Conservation (phyloP, 2,888 invertebrate species). For the Apodemia duryi region DNA sequence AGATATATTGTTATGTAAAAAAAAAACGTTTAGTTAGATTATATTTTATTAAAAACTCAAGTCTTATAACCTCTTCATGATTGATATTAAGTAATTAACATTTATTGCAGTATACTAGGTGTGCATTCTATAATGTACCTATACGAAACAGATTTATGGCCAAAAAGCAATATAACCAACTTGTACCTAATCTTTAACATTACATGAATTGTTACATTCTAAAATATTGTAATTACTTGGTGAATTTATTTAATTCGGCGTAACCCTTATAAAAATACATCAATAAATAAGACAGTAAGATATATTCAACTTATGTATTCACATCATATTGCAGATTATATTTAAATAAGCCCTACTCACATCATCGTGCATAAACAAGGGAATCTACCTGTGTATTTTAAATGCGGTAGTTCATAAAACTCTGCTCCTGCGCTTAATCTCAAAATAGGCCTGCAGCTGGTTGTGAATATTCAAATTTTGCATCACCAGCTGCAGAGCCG, state of each 20-base stretch:
- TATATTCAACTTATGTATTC: not conserved
- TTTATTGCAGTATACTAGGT: slow-evolving; percentile 28
- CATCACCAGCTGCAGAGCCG: too few species aligned
- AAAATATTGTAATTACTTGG: slow-evolving; percentile 8
- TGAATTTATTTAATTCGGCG: not conserved
- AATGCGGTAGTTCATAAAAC: too few species aligned
- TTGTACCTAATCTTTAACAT: not conserved
- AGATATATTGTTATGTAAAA: too few species aligned
- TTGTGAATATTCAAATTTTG: too few species aligned
- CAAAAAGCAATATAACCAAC: slow-evolving; percentile 16
- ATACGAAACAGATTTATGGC: slow-evolving; percentile 14
- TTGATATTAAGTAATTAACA: slow-evolving; percentile 45
- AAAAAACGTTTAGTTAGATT: not conserved
- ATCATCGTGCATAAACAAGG: too few species aligned
- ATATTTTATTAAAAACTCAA: slow-evolving; percentile 63
- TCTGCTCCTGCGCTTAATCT: too few species aligned
- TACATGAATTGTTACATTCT: not conserved
- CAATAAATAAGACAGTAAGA: slow-evolving; percentile 4
- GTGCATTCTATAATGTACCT: slow-evolving; percentile 20
- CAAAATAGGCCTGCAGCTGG: too few species aligned
- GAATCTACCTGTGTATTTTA: too few species aligned
- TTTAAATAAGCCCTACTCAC: too few species aligned
- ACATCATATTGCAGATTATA: not conserved
- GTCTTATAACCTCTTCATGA: slow-evolving; percentile 52
- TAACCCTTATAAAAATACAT: not conserved